Evolutionary conservation across 1,140 invertebrate species (phyloP).

Genomic region (Bicyclus anynana): DNA sequence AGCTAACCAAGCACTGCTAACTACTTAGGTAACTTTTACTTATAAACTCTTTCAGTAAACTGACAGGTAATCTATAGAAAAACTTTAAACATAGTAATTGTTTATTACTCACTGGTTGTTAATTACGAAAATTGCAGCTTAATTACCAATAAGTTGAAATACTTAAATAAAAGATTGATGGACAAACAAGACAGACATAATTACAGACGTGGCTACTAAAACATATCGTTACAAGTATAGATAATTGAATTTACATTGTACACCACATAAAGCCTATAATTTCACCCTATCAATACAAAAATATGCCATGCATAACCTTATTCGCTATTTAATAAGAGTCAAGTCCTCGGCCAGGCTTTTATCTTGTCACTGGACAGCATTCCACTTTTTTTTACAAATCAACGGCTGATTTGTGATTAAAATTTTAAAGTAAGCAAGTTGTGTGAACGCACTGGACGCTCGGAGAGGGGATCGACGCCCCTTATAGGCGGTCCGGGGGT

Average conservation of each 20-base stretch:
- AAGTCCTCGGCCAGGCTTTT: slow-evolving; percentile 24
- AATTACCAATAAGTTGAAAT: no score
- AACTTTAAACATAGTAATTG: no score
- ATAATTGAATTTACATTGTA: slow-evolving; percentile 1
- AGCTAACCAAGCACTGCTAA: no score
- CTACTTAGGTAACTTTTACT: no score
- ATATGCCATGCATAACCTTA: slow-evolving; percentile 3
- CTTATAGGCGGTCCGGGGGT: slow-evolving; percentile 59
- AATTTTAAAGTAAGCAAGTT: slow-evolving; percentile 69
- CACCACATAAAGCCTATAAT: background rate
- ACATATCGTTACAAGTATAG: background rate
- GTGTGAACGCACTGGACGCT: slow-evolving; percentile 65
- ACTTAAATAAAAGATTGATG: background rate
- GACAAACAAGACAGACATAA: background rate
- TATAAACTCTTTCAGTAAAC: no score
- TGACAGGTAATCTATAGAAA: no score
- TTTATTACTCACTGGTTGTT: no score
- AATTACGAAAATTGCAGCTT: slow-evolving; percentile 17
- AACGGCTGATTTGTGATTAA: slow-evolving; percentile 64
- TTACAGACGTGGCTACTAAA: background rate
- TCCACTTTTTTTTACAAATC: slow-evolving; percentile 61
- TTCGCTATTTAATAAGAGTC: slow-evolving; percentile 14
- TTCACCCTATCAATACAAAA: slow-evolving; percentile 2
- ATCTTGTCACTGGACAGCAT: slow-evolving; percentile 43
- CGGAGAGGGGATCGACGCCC: slow-evolving; percentile 65